Percentiles rank a stretch among this genome's conserved stretches.
Evolutionary conservation across 2,113 vertebrate species (phyloP).

Genomic region (Emydocephalus ijimae): DNA sequence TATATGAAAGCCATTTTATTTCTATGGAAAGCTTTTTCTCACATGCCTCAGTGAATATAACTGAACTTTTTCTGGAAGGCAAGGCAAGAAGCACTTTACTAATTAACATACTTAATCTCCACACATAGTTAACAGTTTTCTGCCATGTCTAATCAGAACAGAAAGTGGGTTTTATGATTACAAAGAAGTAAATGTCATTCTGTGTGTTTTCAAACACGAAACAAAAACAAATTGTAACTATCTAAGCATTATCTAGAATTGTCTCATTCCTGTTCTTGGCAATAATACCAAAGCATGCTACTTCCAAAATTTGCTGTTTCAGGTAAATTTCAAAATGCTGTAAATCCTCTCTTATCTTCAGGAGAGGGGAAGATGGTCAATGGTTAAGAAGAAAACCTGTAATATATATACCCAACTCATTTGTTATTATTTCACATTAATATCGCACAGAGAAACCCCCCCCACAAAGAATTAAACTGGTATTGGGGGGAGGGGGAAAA

Average conservation of each 20-base stretch:
- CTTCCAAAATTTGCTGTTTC: neutral
- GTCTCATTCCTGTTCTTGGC: neutral
- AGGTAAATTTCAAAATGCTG: neutral
- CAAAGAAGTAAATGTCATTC: neutral
- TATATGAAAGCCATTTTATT: conserved; percentile 8
- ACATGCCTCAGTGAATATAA: conserved; percentile 18
- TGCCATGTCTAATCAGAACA: neutral
- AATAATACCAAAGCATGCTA: neutral
- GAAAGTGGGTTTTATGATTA: neutral
- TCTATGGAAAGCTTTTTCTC: conserved; percentile 2
- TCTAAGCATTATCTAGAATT: neutral
- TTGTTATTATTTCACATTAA: neutral
- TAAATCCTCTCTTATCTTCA: neutral
- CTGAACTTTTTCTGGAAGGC: conserved; percentile 28
- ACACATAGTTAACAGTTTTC: conserved; percentile 24
- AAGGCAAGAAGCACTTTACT: conserved; percentile 26
- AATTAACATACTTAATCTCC: conserved; percentile 26
- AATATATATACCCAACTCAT: neutral
- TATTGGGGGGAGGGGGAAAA: neutral
- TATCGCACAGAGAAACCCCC: too few species aligned
- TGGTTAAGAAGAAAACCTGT: neutral
- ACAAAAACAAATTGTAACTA: neutral
- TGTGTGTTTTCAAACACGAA: conserved; percentile 1
- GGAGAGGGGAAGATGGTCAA: neutral
- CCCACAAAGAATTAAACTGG: neutral